Evolutionary conservation across 2,113 vertebrate genomes (phyloP).

Genomic region (Tinamus guttatus): DNA sequence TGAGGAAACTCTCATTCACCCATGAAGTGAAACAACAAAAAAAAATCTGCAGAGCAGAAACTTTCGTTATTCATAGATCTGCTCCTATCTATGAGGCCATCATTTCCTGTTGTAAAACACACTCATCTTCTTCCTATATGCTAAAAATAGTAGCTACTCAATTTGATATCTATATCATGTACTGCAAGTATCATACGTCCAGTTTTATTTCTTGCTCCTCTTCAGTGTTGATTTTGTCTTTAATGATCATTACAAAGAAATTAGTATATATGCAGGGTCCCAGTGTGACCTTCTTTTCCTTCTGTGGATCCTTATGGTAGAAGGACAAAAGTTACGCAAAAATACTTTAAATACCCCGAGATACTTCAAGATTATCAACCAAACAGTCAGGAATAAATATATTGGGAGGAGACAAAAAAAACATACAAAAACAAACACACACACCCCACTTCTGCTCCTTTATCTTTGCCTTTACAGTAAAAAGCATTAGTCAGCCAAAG

Average conservation of each 20-base stretch:
- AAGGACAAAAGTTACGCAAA: background rate
- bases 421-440: too few species aligned
- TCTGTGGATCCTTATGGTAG: background rate
- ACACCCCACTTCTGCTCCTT: background rate
- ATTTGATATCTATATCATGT: background rate
- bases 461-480: background rate
- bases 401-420: background rate
- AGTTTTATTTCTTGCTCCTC: slow-evolving; percentile 11
- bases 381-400: background rate
- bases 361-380: background rate
- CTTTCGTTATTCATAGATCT: slow-evolving; percentile 47
- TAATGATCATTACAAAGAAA: background rate
- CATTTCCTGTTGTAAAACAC: slow-evolving; percentile 60
- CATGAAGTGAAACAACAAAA: background rate
- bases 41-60: slow-evolving; percentile 18
- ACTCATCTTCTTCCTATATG: slow-evolving; percentile 39
- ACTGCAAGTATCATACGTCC: background rate
- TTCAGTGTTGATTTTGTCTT: background rate
- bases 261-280: background rate
- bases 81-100: slow-evolving; percentile 38
- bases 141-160: slow-evolving; percentile 59
- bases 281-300: background rate
- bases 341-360: background rate
- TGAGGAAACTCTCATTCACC: slow-evolving; percentile 37
- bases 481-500: slow-evolving; percentile 20